Evolutionary conservation across 1,140 invertebrate species (phyloP), one percentile per base, ranked within the genome.

Genomic region (Drosophila navojoa): DNA sequence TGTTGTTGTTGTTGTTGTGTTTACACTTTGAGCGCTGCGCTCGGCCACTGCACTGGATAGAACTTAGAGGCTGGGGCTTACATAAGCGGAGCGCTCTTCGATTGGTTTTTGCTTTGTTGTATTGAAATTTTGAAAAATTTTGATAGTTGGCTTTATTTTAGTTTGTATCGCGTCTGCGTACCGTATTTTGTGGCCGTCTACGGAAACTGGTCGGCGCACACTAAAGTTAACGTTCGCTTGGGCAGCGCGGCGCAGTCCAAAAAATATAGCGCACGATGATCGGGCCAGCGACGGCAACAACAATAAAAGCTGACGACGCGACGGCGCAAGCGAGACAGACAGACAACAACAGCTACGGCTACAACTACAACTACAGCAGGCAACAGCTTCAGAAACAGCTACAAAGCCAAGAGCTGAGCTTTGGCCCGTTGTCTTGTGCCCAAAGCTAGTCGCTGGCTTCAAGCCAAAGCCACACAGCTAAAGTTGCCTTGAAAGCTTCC

Each of bases 131-230:
- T 52, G 32, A n/a, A 16, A 62, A n/a, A 13, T 75, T 55, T 35
- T 27, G n/a, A 22, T 54, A 40, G 40, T 57, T 64, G 72, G 32
- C 1, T 38, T 38, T 11, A 35, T 10, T 35, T 47, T 60, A 57
- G 57, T 27, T 55, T 67, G 45, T 49, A 27, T 61, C 49, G 69
- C 78, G 76, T 80, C 77, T 79, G 61, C 59, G 76, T 79, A 45
- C 71, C 71, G 71, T 71, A 10, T 72, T 78, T 80, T 91, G 90
- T 91, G 90, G 90, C 90, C 90, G 90, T 91, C 90, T 91, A 90
- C 90, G 79, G 87, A 91, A 91, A 91, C 90, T 89, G 82, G 87
- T 91, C 90, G 90, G 90, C 90, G 84, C 90, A 91, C 90, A 91
- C 90, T 91, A 81, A 91, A 90, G 84, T 89, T 80, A 89, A 89